Evolutionary conservation across 2,888 invertebrate species (phyloP).

Genomic region (Drosophila aldrichi): DNA sequence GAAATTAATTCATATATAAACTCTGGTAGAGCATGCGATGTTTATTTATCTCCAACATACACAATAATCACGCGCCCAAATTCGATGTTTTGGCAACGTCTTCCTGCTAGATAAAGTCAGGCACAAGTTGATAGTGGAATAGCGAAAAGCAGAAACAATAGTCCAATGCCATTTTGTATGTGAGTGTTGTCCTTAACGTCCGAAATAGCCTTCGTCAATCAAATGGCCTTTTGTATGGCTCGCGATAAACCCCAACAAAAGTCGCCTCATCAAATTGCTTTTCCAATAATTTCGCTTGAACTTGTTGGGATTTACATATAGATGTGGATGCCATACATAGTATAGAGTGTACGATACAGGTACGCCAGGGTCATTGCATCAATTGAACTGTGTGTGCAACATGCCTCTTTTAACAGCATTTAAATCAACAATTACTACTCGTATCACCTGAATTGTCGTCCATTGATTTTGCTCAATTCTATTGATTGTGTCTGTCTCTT

Average conservation of each 20-base stretch:
- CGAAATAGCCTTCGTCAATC: conserved; percentile 39
- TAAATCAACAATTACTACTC: conserved; percentile 33
- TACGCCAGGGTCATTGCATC: conserved; percentile 19
- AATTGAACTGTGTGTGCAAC: conserved; percentile 20
- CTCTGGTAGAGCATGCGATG: conserved; percentile 23
- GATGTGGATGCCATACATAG: background rate
- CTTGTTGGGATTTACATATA: conserved; percentile 32
- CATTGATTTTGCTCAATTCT: conserved; percentile 45
- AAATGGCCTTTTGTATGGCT: conserved; percentile 47
- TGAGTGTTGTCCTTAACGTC: conserved; percentile 14
- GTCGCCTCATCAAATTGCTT: conserved; percentile 42
- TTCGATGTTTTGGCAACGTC: background rate
- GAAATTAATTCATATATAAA: conserved; percentile 4
- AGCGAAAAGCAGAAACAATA: conserved; percentile 5
- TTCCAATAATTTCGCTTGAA: conserved; percentile 55
- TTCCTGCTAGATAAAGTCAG: background rate
- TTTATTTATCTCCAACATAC: conserved; percentile 30
- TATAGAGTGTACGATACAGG: conserved; percentile 5
- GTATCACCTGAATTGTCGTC: conserved; percentile 14
- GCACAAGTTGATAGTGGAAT: background rate
- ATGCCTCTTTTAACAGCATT: conserved; percentile 5
- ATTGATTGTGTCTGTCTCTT: conserved; percentile 37
- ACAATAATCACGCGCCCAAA: background rate
- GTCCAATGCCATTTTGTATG: conserved; percentile 25
- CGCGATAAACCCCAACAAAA: conserved; percentile 20